Evolutionary conservation across 2,888 invertebrate species (phyloP).

Genomic region (Campoplex nolae): DNA sequence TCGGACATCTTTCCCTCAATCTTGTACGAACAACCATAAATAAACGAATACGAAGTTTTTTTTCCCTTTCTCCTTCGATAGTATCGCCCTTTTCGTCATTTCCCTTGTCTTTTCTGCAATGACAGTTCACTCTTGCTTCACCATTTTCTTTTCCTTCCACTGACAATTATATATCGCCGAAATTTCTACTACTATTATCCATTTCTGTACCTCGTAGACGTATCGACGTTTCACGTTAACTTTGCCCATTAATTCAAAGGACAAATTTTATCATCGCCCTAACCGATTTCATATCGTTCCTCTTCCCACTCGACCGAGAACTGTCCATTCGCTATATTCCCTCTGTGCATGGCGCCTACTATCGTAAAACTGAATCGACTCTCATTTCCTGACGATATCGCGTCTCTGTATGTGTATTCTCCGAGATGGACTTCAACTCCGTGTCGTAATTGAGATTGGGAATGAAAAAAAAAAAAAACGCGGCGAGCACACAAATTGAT

Average conservation of each 20-base stretch:
- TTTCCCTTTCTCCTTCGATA: constrained; percentile 27
- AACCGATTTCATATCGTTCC: constrained; percentile 58
- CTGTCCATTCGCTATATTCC: constrained; percentile 25
- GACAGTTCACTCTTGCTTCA: constrained; percentile 25
- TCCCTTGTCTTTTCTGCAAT: neutral
- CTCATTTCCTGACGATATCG: constrained; percentile 32
- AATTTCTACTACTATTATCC: neutral
- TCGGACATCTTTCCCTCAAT: constrained; percentile 64
- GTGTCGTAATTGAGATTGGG: constrained; percentile 22
- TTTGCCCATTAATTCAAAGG: constrained; percentile 75
- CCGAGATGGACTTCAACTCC: constrained; percentile 26
- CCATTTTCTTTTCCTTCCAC: constrained; percentile 27
- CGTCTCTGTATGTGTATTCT: neutral
- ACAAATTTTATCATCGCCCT: constrained; percentile 72
- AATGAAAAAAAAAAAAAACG: neutral
- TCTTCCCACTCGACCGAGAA: constrained; percentile 21
- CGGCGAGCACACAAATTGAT: neutral
- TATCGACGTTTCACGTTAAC: constrained; percentile 70
- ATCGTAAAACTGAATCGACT: constrained; percentile 64
- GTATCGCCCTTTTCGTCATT: constrained; percentile 62
- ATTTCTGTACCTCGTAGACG: constrained; percentile 51
- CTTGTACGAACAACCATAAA: constrained; percentile 73
- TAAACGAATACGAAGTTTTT: constrained; percentile 72
- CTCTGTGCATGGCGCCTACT: constrained; percentile 49
- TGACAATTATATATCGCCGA: constrained; percentile 1